Evolutionary conservation across 2,888 invertebrate genomes (phyloP).

Genomic region (Dicyrtomina minuta): DNA sequence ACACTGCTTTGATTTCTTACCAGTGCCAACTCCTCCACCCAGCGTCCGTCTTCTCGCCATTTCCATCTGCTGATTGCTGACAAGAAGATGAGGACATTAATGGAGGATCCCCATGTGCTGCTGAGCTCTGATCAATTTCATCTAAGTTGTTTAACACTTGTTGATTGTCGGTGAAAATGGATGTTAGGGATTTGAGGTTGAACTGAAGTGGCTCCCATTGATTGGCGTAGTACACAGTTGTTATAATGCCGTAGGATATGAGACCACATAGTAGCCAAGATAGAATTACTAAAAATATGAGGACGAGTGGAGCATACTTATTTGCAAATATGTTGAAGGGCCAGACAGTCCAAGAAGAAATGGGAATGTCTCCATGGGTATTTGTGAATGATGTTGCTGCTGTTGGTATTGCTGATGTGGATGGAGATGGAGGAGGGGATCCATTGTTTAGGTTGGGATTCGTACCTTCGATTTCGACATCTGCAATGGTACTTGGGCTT

Average conservation of each 20-base stretch:
- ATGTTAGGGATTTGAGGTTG: not conserved
- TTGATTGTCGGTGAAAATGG: too few species aligned
- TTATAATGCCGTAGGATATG: not conserved
- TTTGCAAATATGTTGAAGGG: conserved; percentile 4
- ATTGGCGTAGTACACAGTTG: not conserved
- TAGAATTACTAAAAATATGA: not conserved
- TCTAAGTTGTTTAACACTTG: too few species aligned
- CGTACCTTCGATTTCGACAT: too few species aligned
- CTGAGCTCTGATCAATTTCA: too few species aligned
- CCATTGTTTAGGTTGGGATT: too few species aligned
- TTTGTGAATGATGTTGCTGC: not conserved
- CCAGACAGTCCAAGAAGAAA: not conserved
- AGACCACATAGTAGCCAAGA: conserved; percentile 13
- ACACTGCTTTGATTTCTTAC: not conserved
- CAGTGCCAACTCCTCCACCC: too few species aligned
- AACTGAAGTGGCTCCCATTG: not conserved
- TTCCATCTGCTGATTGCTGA: too few species aligned
- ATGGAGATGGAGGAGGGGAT: too few species aligned
- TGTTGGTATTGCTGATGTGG: not conserved
- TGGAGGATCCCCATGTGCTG: too few species aligned
- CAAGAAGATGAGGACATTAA: too few species aligned
- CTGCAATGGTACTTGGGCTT: too few species aligned
- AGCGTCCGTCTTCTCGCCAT: too few species aligned
- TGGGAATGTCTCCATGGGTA: not conserved
- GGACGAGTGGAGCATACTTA: not conserved